phyloP scores from a whole-genome alignment of 1,140 invertebrate species.

The Drosophila ambigua region DNA sequence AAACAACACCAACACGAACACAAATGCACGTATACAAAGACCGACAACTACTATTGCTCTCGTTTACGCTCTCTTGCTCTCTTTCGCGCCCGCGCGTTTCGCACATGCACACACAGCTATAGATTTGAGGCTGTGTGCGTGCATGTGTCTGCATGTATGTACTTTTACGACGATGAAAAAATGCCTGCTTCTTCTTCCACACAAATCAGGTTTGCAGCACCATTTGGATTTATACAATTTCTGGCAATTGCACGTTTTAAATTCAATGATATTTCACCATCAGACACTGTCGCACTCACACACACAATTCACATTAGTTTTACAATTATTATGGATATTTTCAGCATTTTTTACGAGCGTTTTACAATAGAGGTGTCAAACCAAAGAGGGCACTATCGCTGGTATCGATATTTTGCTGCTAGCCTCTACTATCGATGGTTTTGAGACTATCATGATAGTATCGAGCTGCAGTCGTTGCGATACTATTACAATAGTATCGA shows the following conservation, averaged over 20 bases:
- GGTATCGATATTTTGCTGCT: too few relatives aligned
- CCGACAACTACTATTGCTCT: constrained; percentile 15
- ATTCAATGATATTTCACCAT: constrained; percentile 37
- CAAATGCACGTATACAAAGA: constrained; percentile 19
- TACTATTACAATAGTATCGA: too few relatives aligned
- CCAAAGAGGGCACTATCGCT: too few relatives aligned
- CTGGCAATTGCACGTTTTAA: constrained; percentile 2
- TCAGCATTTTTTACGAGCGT: constrained; percentile 41
- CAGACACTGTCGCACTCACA: constrained; percentile 28
- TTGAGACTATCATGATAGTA: too few relatives aligned
- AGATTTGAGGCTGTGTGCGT: constrained; percentile 30
- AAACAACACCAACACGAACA: constrained; percentile 45
- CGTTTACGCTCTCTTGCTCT: constrained; percentile 31
- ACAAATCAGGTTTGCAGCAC: constrained; percentile 69
- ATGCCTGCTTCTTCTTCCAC: constrained; percentile 69
- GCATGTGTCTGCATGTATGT: constrained; percentile 60
- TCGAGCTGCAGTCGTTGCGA: too few relatives aligned
- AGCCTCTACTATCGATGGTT: too few relatives aligned
- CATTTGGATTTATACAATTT: constrained; percentile 52
- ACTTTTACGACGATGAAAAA: constrained; percentile 75
- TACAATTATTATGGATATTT: constrained; percentile 65
- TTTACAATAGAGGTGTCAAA: too few relatives aligned
- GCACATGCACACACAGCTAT: constrained; percentile 45
- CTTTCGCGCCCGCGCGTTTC: constrained; percentile 70
- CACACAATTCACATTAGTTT: constrained; percentile 59